Percentiles rank a stretch among this genome's conserved stretches.
Conservation (phyloP, 1,140 invertebrate species). For the Latrodectus geometricus region DNA sequence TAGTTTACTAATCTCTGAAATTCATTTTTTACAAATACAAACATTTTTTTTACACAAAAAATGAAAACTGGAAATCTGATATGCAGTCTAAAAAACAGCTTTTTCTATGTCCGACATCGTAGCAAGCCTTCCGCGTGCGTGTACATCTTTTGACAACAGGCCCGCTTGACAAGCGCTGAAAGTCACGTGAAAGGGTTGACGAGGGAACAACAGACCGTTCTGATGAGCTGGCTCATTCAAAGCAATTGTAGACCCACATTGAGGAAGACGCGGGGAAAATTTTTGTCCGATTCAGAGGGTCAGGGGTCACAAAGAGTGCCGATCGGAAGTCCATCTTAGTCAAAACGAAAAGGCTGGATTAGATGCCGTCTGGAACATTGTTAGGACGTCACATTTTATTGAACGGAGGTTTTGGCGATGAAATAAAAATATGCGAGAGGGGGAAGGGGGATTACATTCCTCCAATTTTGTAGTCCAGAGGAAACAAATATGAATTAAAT, state of each 20-base stretch:
- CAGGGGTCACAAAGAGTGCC: neutral
- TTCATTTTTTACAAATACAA: too few species aligned
- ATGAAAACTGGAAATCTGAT: neutral
- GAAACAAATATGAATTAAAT: neutral
- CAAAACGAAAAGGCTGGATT: neutral
- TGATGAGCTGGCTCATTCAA: neutral
- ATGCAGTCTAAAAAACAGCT: neutral
- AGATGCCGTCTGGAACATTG: neutral
- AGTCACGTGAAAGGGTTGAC: neutral
- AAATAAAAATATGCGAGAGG: neutral
- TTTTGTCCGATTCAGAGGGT: neutral
- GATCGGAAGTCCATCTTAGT: slow-evolving; percentile 4
- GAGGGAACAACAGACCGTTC: neutral
- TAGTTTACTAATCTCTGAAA: too few species aligned
- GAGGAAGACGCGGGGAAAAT: neutral
- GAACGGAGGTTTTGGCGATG: neutral
- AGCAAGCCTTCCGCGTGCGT: neutral
- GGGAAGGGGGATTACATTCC: neutral
- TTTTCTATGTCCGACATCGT: neutral
- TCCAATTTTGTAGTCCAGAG: neutral
- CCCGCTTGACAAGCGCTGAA: neutral
- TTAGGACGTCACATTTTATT: neutral
- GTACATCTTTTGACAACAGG: neutral
- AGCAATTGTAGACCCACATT: neutral
- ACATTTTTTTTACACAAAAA: neutral